Conservation (phyloP, 2,113 vertebrate species). For the Prunella himalayana region DNA sequence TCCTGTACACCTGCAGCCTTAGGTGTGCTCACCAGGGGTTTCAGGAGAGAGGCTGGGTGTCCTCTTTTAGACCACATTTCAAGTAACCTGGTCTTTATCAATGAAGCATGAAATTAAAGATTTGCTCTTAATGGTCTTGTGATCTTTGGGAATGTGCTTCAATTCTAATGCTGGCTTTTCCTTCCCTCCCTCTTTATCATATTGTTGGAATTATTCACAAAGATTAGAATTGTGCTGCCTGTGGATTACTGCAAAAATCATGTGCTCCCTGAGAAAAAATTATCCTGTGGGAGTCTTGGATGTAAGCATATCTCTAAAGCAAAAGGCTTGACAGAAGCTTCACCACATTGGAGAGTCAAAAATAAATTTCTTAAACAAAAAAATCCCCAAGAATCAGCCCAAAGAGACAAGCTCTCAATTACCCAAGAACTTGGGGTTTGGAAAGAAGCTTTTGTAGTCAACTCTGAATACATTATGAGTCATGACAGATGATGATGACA, state of each 20-base stretch:
- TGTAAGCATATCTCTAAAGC: background rate
- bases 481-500: background rate
- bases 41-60: background rate
- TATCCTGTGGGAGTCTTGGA: background rate
- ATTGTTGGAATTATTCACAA: background rate
- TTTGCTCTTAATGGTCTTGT: background rate
- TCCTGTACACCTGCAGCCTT: background rate
- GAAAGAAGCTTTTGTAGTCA: background rate
- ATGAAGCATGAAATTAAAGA: constrained; percentile 19
- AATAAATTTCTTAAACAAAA: background rate
- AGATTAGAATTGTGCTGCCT: background rate
- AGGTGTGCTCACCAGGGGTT: background rate
- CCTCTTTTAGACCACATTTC: background rate
- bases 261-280: background rate
- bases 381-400: background rate
- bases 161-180: background rate
- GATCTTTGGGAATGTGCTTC: background rate
- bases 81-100: background rate
- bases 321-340: background rate
- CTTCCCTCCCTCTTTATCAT: background rate
- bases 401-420: background rate
- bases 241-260: background rate
- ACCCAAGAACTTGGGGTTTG: background rate
- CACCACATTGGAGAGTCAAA: background rate
- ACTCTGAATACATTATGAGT: background rate